Base-by-base conservation (phyloP, 1,140 invertebrate genomes). In the Onthophagus taurus region DNA sequence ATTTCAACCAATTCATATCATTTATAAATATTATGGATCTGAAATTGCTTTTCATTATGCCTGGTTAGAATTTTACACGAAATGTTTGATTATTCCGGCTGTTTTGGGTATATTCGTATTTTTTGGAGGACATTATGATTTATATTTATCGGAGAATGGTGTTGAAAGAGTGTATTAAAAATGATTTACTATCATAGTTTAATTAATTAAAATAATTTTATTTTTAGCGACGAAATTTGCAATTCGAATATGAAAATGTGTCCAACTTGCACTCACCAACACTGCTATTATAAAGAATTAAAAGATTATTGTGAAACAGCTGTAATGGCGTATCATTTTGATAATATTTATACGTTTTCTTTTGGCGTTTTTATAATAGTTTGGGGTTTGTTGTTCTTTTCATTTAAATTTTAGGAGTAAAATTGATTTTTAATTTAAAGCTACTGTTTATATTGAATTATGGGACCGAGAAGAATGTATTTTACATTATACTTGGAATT, bases 351-450 rank as follows among this genome's bases (percentile, higher is more conserved):
- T 8, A 96, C 91, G 0, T 81, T 97, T 1, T 76, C 86, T 55
- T 98, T 96, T 67, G 85, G 94, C 17, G 77, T 89, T 24, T 85
- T 97, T 55, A 97, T 97, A 88, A 91, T 91, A 23, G 78, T 99
- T 60, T 97, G 91, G 89, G 85, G 87, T 76, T 72, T 76, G 67
- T 69, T 12, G n/a, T n/a, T n/a, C n/a, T n/a, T n/a, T n/a, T n/a
- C n/a, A n/a, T n/a, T n/a, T n/a, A n/a, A n/a, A n/a, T n/a, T n/a
- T n/a, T n/a, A n/a, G n/a, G n/a, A n/a, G n/a, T n/a, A n/a, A n/a
- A n/a, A n/a, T n/a, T n/a, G n/a, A n/a, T n/a, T n/a, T n/a, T n/a
- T n/a, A n/a, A n/a, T n/a, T n/a, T n/a, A n/a, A n/a, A n/a, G n/a
- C n/a, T n/a, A 80, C 85, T 1, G 72, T 89, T 47, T 92, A 90